Evolutionary conservation across 2,797 vertebrate genomes (phyloP).

Genomic region (Ceryle rudis): DNA sequence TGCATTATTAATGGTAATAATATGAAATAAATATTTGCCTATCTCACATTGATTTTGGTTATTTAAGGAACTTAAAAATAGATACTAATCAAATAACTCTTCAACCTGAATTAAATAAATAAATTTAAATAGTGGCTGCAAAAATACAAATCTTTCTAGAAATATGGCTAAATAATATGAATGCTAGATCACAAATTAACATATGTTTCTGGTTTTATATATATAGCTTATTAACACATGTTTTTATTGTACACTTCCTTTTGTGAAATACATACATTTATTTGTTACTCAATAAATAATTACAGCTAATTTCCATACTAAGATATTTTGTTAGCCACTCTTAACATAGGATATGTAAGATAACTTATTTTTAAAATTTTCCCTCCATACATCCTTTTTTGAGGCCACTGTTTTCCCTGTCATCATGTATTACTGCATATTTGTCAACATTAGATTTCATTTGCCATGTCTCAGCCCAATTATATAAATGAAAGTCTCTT

Average conservation of each 20-base stretch:
- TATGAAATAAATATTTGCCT: background rate
- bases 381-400: background rate
- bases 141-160: background rate
- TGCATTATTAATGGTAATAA: background rate
- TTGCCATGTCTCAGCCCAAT: background rate
- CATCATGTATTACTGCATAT: background rate
- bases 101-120: background rate
- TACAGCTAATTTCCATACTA: background rate
- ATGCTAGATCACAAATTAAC: rapidly evolving
- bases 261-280: background rate
- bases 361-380: background rate
- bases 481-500: background rate
- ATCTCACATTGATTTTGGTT: background rate
- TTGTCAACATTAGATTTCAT: background rate
- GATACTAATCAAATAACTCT: background rate
- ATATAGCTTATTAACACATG: background rate
- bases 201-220: background rate
- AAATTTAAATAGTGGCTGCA: background rate
- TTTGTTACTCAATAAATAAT: background rate
- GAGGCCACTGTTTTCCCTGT: background rate
- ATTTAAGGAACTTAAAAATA: background rate
- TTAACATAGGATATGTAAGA: rapidly evolving
- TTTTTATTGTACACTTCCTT: background rate
- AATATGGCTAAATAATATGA: background rate
- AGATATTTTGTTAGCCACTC: background rate